Evolutionary conservation across 2,797 vertebrate genomes (phyloP), one percentile per base, ranked within the genome.

Genomic region (Gymnocypris eckloni): DNA sequence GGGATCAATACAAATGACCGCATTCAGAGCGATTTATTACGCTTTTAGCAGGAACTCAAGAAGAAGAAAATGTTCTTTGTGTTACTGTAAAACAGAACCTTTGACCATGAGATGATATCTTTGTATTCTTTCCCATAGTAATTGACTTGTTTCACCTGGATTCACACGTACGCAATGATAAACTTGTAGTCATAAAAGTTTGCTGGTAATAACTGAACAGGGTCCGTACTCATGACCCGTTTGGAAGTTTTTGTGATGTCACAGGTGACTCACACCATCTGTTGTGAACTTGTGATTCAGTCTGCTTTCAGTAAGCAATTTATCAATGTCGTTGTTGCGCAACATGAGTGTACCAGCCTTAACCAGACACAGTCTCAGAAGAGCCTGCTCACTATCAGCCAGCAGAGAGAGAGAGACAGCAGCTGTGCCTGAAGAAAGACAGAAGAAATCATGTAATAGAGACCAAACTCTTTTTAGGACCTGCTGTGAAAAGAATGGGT

Each of bases 1-100:
- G 13, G 84, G 88, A 94, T 95, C 94, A 89, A 95, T 95, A 93
- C 89, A 85, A 89, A 89, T 86, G 87, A 76, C 80, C 83, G 84
- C 89, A 85, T 84, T 84, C 83, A 33, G 87, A 59, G 87, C 84
- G 88, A 94, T 93, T 90, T 92, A 93, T 94, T 92, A 93, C 89
- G 92, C 93, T 94, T 92, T 94, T 92, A 93, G 84, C 82, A 73
- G 43, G 88, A 86, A 87, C 79, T 84, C 76, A 84, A 88, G 88
- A 90, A 89, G 82, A 41, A 85, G 80, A 67, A 75, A 45, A 50
- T 41, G 4, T 50, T 22, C 12, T 48, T 75, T 66, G 78, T 71
- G 56, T 33, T 12, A 20, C 16, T 13, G 18, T 78, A 48, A 78
- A 41, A 71, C 45, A 45, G 54, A 71, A 61, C 50, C 13, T 13